Base-by-base conservation (phyloP, 2,113 vertebrate species). In the Asarcornis scutulata region DNA sequence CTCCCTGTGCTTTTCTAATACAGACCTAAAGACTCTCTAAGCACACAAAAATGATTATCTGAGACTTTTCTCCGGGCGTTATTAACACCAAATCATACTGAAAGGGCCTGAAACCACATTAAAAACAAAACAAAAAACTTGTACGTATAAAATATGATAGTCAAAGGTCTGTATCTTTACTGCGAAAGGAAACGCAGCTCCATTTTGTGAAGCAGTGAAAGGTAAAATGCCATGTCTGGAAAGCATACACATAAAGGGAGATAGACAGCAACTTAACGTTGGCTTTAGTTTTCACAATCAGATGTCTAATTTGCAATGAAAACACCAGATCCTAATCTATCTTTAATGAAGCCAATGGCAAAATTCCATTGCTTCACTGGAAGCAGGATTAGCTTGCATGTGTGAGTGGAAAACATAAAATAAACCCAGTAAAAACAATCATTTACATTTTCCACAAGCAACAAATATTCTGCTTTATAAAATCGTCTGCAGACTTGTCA, bases 321-420 rank as follows among this genome's bases (percentile, higher is more conserved):
- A 92, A 88, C 58, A 86, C 25, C 84, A 82, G 62, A 92, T 79
- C 62, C n/a, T 88, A 26, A 92, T 82, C 26, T 88, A 50, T 84
- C 82, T 72, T 93, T 79, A 86, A 94, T 60, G 26, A 95, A 96
- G 52, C 15, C 48, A 90, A 46, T 46, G 38, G 73, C 80, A 92
- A 75, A 81, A 72, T 23, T 81, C 58, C 29, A 55, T 48, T 53
- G 22, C 31, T 89, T 83, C 74, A 68, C 67, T 26, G 44, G 32
- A 88, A 89, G 53, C 29, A 73, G 66, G 34, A 89, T 64, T 64
- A 53, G 14, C 13, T 90, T 81, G 46, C 67, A 80, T 14, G 44
- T 76, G 9, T 53, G 50, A 80, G 52, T 36, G 18, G 59, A 83
- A 88, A 96, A 69, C 42, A 58, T 56, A 79, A 79, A 3, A 3